Evolutionary conservation across 2,797 vertebrate species (phyloP), one percentile per base, ranked within the genome.

Genomic region (Spatula clypeata): DNA sequence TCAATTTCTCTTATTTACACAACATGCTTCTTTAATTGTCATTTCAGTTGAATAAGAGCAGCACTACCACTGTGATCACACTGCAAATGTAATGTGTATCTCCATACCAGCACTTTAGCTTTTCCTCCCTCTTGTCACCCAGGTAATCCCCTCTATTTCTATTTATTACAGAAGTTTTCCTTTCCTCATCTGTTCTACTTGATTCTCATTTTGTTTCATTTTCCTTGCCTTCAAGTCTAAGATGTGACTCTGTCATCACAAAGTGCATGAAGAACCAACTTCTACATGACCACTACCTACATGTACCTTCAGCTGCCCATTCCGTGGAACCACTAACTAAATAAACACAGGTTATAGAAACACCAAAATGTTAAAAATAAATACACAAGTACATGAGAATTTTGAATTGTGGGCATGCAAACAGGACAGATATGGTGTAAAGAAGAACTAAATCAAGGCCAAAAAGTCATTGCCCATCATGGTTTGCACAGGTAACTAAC

Each of bases 381-480:
- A 89, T 5, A 31, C 11, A 60, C 67, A 79, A 74, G 34, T n/a
- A 79, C 29, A n/a, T 11, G 11, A 86, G 49, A 61, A 79, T 65
- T 85, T 74, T 2, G 3, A 38, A 80, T 24, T 32, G 72, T 0
- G 0, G 29, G 29, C 16, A 51, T 7, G 36, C 9, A 70, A 84
- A 84, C 11, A 55, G 18, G 5, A 13, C 18, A 85, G 54, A 32
- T 31, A 36, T 0, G 0, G 61, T 15, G 3, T 23, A 31, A 6
- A 26, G n/a, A 80, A 77, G 32, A 57, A 47, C 7, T 32, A 80
- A 34, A 11, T 45, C 13, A 54, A 69, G 11, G 26, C 38, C 54
- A 84, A 69, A 54, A 79, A 79, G 18, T 38, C 81, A 72, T 11
- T 70, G 42, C 26, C 81, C 55, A 90, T 57, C 67, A 89, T 0